Evolutionary conservation across 2,113 vertebrate species (phyloP).

Genomic region (Protobothrops flavoviridis): DNA sequence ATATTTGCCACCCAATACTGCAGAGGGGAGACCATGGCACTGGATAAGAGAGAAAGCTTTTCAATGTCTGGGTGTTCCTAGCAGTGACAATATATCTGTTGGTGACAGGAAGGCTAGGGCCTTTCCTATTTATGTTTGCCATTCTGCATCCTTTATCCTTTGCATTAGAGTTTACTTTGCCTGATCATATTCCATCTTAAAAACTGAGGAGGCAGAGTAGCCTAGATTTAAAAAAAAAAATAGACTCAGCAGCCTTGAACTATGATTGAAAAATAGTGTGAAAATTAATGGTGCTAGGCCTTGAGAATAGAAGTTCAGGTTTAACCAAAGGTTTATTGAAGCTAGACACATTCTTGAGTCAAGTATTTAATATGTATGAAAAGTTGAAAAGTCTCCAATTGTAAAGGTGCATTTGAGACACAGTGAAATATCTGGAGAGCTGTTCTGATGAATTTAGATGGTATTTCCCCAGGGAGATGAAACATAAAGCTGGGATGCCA

Average conservation of each 20-base stretch:
- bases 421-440: not conserved
- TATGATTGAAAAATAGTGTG: not conserved
- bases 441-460: not conserved
- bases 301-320: not conserved
- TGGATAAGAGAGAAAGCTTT: not conserved
- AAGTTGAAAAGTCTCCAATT: not conserved
- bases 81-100: not conserved
- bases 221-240: not conserved
- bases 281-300: not conserved
- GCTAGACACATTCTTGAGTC: not conserved
- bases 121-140: not conserved
- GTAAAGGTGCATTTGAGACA: not conserved
- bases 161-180: not conserved
- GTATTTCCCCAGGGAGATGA: not conserved
- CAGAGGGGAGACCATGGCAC: not conserved
- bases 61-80: not conserved
- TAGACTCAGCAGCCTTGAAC: not conserved
- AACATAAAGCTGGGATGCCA: not conserved
- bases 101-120: not conserved
- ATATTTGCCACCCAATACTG: not conserved
- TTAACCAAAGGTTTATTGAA: not conserved
- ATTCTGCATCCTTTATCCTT: not conserved
- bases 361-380: not conserved
- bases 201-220: not conserved
- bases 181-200: not conserved